A percentile compares a stretch with the other conserved stretches of the same genome.
phyloP scores from a whole-genome alignment of 2,797 vertebrate species.

The Coregonus ussuriensis region DNA sequence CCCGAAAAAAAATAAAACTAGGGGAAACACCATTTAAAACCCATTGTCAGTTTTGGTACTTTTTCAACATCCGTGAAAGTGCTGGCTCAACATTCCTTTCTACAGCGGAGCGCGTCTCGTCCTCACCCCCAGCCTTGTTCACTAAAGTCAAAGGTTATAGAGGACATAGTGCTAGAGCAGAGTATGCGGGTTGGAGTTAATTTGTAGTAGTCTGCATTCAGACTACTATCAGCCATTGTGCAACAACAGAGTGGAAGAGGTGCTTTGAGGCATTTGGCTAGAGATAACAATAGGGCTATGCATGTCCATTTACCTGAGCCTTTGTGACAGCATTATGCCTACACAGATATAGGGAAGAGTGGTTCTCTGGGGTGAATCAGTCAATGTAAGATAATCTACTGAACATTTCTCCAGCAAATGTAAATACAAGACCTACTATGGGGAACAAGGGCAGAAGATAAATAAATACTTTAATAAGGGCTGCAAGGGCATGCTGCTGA shows the following conservation, averaged over 20 bases:
- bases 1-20: too few relatives aligned
- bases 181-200: not conserved
- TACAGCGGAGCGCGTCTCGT: not conserved
- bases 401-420: not conserved
- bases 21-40: not conserved
- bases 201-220: not conserved
- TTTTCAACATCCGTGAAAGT: slow-evolving; percentile 16
- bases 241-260: not conserved
- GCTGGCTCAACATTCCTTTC: not conserved
- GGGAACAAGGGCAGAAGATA: not conserved
- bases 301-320: not conserved
- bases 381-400: not conserved
- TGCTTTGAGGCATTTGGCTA: not conserved
- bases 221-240: not conserved
- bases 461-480: not conserved
- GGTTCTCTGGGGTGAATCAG: not conserved
- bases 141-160: slow-evolving; percentile 20
- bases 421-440: not conserved
- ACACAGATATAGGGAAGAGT: not conserved
- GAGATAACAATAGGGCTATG: not conserved
- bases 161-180: slow-evolving; percentile 7
- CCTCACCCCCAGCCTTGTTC: not conserved
- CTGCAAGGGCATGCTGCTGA: not conserved
- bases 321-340: not conserved
- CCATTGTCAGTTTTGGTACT: not conserved